A percentile compares a stretch with the other conserved stretches of the same genome.
Evolutionary conservation across 2,888 invertebrate genomes (phyloP).

Genomic region (Lycophotia porphyrea): DNA sequence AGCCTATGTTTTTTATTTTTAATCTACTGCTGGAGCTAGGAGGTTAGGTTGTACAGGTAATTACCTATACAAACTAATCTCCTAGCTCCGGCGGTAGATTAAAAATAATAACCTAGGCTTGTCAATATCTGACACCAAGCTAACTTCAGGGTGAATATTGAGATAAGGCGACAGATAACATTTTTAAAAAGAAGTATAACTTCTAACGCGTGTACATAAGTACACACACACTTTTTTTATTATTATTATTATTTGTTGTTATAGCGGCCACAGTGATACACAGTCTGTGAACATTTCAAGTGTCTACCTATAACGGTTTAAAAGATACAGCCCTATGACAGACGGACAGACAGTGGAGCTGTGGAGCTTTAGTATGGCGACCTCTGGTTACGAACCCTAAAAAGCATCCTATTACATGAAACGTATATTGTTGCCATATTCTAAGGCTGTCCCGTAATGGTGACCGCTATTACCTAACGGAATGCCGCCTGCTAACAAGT

Average conservation of each 20-base stretch:
- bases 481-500: slow-evolving; percentile 66
- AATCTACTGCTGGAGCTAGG: no score
- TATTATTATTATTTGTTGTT: not conserved
- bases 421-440: slow-evolving; percentile 12
- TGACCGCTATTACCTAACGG: slow-evolving; percentile 63
- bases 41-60: no score
- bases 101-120: no score
- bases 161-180: no score
- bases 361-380: not conserved
- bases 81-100: no score
- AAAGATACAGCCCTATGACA: not conserved
- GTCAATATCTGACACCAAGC: no score
- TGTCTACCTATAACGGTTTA: not conserved
- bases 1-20: no score
- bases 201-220: no score
- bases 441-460: slow-evolving; percentile 44
- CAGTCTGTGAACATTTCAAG: not conserved
- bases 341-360: not conserved
- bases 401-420: not conserved
- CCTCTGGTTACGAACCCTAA: not conserved
- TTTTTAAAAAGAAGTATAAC: no score
- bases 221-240: no score
- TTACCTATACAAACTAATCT: no score
- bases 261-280: not conserved
- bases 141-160: no score